A percentile compares a stretch with the other conserved stretches of the same genome.
phyloP scores from a whole-genome alignment of 2,888 invertebrate genomes.

The Pheosia tremula region DNA sequence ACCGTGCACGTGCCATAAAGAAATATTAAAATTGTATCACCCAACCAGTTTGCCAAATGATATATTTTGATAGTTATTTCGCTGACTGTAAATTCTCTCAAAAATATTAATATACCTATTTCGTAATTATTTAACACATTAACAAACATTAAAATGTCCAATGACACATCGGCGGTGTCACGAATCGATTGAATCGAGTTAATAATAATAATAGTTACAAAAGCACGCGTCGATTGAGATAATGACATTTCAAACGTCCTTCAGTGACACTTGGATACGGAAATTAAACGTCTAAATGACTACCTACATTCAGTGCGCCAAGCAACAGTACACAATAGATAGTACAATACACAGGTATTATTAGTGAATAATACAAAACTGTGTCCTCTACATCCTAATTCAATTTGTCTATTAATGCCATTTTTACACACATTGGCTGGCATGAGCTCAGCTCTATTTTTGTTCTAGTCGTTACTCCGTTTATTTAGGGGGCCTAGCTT shows the following conservation, averaged over 20 bases:
- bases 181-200: constrained; percentile 20
- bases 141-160: constrained; percentile 15
- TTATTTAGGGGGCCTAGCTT: constrained; percentile 37
- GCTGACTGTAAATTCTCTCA: not conserved
- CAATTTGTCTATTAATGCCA: constrained; percentile 22
- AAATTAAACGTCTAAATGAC: constrained; percentile 74
- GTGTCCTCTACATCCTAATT: constrained; percentile 15
- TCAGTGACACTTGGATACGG: constrained; percentile 70
- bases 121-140: constrained; percentile 11
- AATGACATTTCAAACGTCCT: constrained; percentile 70
- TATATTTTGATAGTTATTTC: too few relatives aligned
- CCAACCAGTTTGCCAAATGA: not conserved
- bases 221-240: constrained; percentile 44
- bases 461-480: constrained; percentile 24
- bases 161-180: constrained; percentile 32
- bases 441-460: constrained; percentile 47
- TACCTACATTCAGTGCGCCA: constrained; percentile 59
- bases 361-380: constrained; percentile 12
- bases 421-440: constrained; percentile 14
- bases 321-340: constrained; percentile 42
- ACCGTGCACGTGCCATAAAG: not conserved
- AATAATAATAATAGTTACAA: constrained; percentile 36
- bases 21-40: not conserved
- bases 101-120: not conserved
- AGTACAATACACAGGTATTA: constrained; percentile 34